phyloP scores from a whole-genome alignment of 2,113 vertebrate genomes.

The Bos taurus region DNA sequence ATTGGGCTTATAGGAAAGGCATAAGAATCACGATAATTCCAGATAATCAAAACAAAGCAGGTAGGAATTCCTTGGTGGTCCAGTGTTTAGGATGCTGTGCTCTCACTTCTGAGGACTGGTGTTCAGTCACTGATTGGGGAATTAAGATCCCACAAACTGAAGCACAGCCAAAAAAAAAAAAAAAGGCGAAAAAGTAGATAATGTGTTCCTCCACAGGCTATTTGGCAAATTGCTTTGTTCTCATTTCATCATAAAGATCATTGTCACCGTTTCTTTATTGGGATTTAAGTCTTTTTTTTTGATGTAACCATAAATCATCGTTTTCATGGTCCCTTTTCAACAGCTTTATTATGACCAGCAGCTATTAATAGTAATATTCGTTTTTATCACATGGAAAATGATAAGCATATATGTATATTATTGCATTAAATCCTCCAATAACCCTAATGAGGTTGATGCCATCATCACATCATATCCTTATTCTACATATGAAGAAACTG shows the following conservation, averaged over 20 bases:
- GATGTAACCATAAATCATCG: not conserved
- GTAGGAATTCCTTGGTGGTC: not conserved
- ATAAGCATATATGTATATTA: not conserved
- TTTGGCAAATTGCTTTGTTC: not conserved
- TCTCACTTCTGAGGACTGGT: not conserved
- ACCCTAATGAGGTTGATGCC: not conserved
- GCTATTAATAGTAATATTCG: not conserved
- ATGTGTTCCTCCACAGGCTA: not conserved
- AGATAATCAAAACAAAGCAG: not conserved
- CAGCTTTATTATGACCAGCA: not conserved
- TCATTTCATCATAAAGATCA: not conserved
- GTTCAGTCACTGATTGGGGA: not conserved
- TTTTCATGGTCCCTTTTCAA: not conserved
- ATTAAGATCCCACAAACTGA: not conserved
- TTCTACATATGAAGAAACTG: not conserved
- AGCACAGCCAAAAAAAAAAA: not conserved
- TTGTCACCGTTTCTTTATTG: not conserved
- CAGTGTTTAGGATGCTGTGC: not conserved
- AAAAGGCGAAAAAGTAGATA: not conserved
- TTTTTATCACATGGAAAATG: not conserved
- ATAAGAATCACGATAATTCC: not conserved
- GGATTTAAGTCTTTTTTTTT: not conserved
- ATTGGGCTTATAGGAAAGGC: not conserved
- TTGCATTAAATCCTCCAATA: not conserved
- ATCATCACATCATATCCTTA: not conserved